Evolutionary conservation across 2,888 invertebrate species (phyloP).

Genomic region (Gerris lacustris): DNA sequence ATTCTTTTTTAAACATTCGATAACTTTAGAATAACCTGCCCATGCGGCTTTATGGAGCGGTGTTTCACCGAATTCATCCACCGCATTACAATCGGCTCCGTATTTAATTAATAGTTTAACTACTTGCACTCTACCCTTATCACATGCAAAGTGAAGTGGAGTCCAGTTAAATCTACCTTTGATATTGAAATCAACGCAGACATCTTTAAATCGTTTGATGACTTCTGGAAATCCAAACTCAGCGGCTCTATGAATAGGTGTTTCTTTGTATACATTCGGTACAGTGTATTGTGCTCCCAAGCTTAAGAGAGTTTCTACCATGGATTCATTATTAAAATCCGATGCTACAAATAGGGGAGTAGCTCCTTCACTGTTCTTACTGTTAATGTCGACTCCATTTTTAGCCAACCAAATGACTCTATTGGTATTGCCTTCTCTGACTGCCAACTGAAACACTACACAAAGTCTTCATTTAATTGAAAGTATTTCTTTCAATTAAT

Average conservation of each 20-base stretch:
- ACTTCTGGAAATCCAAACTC: slow-evolving; percentile 1
- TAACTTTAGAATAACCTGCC: neutral
- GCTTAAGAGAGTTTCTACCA: neutral
- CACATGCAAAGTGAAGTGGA: neutral
- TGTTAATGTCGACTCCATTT: neutral
- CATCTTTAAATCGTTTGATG: neutral
- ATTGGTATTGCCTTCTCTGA: neutral
- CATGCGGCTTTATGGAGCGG: neutral
- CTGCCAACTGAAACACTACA: neutral
- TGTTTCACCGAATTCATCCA: neutral
- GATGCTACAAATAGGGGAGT: neutral
- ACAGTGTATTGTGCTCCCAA: neutral
- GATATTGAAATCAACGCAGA: neutral
- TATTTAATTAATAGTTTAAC: neutral
- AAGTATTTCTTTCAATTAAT: no score
- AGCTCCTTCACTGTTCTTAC: neutral
- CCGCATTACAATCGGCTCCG: neutral
- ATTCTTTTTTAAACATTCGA: slow-evolving; percentile 1
- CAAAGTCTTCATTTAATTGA: neutral
- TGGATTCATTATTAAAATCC: neutral
- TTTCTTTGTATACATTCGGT: neutral
- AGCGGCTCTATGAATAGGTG: neutral
- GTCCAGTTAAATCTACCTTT: neutral
- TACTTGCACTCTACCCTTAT: neutral
- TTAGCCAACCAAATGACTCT: neutral